A percentile compares a stretch with the other conserved stretches of the same genome.
phyloP scores from a whole-genome alignment of 2,888 invertebrate species.

The Eremobia ochroleuca region DNA sequence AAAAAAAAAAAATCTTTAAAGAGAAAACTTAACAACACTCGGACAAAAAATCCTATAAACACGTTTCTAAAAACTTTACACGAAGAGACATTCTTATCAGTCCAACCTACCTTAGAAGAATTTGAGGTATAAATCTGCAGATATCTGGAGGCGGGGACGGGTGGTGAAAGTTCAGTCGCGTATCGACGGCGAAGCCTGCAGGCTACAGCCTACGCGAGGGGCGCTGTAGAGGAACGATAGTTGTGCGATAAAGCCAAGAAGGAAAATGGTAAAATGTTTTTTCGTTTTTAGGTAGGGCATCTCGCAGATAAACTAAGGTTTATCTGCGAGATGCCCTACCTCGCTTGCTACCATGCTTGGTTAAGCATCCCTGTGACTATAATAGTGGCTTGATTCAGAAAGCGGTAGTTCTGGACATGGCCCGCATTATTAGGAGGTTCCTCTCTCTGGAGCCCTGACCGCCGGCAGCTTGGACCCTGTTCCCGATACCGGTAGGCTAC shows the following conservation, averaged over 20 bases:
- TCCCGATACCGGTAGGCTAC: too few relatives aligned
- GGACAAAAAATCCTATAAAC: neutral
- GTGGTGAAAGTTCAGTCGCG: constrained; percentile 84
- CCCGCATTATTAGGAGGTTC: too few relatives aligned
- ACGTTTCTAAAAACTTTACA: neutral
- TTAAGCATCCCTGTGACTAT: too few relatives aligned
- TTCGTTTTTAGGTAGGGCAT: neutral
- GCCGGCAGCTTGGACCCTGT: too few relatives aligned
- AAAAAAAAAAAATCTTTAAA: neutral
- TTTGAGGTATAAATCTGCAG: constrained; percentile 78
- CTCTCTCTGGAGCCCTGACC: too few relatives aligned
- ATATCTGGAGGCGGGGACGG: constrained; percentile 81
- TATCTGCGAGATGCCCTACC: too few relatives aligned
- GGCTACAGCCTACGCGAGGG: constrained; percentile 79
- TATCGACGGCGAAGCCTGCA: constrained; percentile 76
- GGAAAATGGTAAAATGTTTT: neutral
- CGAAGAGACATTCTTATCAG: constrained; percentile 58
- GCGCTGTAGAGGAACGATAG: constrained; percentile 67
- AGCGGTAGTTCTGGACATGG: too few relatives aligned
- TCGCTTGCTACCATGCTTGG: too few relatives aligned
- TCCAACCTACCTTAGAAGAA: constrained; percentile 68
- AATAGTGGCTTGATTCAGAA: too few relatives aligned
- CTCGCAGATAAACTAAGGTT: too few relatives aligned
- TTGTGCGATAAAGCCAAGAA: constrained; percentile 49
- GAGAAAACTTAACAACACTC: too few relatives aligned